phyloP scores from a whole-genome alignment of 2,888 invertebrate species.

The Meteorus colon region DNA sequence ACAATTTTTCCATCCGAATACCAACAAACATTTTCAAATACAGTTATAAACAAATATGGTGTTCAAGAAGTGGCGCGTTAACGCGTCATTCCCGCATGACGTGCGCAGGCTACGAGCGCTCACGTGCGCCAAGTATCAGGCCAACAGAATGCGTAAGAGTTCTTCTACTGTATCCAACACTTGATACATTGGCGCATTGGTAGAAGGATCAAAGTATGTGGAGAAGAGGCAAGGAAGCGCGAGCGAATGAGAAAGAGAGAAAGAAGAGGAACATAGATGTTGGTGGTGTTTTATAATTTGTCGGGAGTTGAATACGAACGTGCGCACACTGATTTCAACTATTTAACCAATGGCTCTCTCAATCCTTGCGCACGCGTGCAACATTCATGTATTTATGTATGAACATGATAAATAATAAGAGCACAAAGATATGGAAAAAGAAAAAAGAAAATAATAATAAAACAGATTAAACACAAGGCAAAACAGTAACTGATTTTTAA shows the following conservation, averaged over 20 bases:
- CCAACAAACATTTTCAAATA: neutral
- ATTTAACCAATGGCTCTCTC: constrained; percentile 33
- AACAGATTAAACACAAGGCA: no score
- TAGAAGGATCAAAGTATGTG: constrained; percentile 2
- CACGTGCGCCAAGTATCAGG: constrained; percentile 59
- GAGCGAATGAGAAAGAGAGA: constrained; percentile 16
- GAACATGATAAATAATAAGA: no score
- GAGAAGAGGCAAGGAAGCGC: neutral
- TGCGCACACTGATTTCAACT: constrained; percentile 35
- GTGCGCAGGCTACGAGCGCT: constrained; percentile 56
- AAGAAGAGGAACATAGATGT: neutral
- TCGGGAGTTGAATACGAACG: neutral
- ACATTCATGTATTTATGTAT: neutral
- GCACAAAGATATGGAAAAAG: no score
- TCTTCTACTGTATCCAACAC: constrained; percentile 24
- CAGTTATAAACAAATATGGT: neutral
- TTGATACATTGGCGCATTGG: constrained; percentile 10
- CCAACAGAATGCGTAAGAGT: constrained; percentile 48
- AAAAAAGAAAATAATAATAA: no score
- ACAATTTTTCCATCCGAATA: neutral
- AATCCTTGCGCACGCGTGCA: constrained; percentile 30
- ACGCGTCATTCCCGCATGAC: constrained; percentile 45
- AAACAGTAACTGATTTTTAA: no score
- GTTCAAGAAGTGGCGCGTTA: constrained; percentile 15
- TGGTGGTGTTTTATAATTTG: constrained; percentile 20